Conservation (phyloP, 2,888 invertebrate species). For the Synergus laeviventris region DNA sequence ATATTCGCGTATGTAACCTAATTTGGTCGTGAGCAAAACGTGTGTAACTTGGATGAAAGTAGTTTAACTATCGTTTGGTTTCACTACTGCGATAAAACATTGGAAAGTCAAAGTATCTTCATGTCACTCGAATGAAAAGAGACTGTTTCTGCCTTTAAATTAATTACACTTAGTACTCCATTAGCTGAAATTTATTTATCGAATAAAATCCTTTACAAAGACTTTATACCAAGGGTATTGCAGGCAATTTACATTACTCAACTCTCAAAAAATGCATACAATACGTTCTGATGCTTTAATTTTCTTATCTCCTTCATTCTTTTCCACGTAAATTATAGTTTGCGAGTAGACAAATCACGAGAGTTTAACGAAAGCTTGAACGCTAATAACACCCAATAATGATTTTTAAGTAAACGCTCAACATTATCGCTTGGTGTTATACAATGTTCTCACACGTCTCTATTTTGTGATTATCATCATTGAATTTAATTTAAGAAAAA, state of each 20-base stretch:
- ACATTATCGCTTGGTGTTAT: not conserved
- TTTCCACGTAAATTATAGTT: not conserved
- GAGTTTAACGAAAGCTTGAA: constrained; percentile 4
- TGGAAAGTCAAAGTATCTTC: constrained; percentile 35
- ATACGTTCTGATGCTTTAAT: not conserved
- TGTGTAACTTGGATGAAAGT: constrained; percentile 36
- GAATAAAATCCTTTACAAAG: not conserved
- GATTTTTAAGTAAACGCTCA: not conserved
- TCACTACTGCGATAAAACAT: constrained; percentile 38
- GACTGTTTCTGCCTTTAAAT: not conserved
- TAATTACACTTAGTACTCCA: not conserved
- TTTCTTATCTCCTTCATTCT: not conserved
- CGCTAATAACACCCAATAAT: not conserved
- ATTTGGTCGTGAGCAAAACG: constrained; percentile 17
- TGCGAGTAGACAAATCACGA: not conserved
- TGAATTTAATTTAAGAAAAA: not conserved
- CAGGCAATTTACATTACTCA: not conserved
- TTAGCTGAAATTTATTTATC: not conserved
- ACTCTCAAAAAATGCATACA: not conserved
- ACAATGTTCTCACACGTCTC: not conserved
- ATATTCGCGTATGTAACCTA: not conserved
- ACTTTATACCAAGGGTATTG: not conserved
- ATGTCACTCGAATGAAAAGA: constrained; percentile 18
- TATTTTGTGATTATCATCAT: not conserved
- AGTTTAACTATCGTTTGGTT: constrained; percentile 35